Base-by-base conservation (phyloP, 2,888 invertebrate species). In the Monopis laevigella region DNA sequence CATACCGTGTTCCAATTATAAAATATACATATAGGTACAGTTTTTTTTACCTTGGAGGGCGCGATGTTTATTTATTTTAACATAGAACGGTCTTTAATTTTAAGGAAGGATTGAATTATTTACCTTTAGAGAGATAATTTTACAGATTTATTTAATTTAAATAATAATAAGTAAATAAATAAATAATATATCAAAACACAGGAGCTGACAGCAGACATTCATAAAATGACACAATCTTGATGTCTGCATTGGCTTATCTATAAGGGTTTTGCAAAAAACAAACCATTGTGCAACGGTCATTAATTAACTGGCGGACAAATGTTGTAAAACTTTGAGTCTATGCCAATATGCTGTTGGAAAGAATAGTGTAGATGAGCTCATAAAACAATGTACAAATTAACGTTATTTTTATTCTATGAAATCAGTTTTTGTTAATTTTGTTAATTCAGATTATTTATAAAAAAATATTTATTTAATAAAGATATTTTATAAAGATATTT, bases 151-250 rank as follows among this genome's bases (percentile, higher is more conserved):
- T 21, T 21, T 21, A 8, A 21, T 21, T 21, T 21, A 8, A 21
- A 7, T 7, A 5, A 21, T 7, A 21, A 21, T 21, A 21, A 8
- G 24, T 21, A 21, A 21, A 21, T 21, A 21, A 21, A n/a, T n/a
- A n/a, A n/a, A n/a, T n/a, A n/a, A n/a, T n/a, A n/a, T 21, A 21
- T 38, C 26, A 12, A 24, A 14, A 62, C 58, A 65, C 68, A 48
- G 68, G 62, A 72, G 68, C 61, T 64, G 71, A 70, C 69, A 70
- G 63, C 51, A 51, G 57, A 62, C 66, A 67, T 65, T 58, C 56
- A 68, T 69, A 71, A 67, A 62, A 56, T n/a, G 56, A 55, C 56
- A 50, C 54, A 56, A 65, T 67, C 73, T 69, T 71, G 75, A 78
- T 74, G 78, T 75, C 77, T 73, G 72, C 57, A 49, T 55, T 40